Evolutionary conservation across 2,888 invertebrate genomes (phyloP).

Genomic region (Sesia bembeciformis): DNA sequence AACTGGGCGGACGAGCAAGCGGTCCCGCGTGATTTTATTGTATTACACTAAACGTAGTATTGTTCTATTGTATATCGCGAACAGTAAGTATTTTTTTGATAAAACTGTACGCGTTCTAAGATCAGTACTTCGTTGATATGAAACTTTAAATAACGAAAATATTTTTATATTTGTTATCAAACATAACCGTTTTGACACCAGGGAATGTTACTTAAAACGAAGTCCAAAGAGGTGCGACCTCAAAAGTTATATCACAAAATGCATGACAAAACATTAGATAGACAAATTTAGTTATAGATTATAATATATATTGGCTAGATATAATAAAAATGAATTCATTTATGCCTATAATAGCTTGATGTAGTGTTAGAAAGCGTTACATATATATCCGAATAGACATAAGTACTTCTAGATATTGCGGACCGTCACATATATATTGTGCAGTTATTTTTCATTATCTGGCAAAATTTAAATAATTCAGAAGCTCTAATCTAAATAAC

Average conservation of each 20-base stretch:
- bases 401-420: conserved; percentile 10
- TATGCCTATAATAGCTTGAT: conserved; percentile 52
- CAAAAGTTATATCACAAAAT: conserved; percentile 29
- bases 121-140: too few species aligned
- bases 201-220: neutral
- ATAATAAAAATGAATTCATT: conserved; percentile 31
- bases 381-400: conserved; percentile 36
- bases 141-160: too few species aligned
- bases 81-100: too few species aligned
- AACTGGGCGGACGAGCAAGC: too few species aligned
- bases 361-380: conserved; percentile 34
- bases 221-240: conserved; percentile 38
- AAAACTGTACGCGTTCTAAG: too few species aligned
- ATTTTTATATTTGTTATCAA: neutral
- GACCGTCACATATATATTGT: too few species aligned
- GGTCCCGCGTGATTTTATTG: too few species aligned
- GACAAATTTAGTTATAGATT: conserved; percentile 59
- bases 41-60: too few species aligned
- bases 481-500: too few species aligned
- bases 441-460: too few species aligned
- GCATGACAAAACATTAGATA: conserved; percentile 54
- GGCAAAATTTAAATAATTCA: too few species aligned
- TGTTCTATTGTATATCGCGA: too few species aligned
- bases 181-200: neutral
- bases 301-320: conserved; percentile 33